Evolutionary conservation across 2,888 invertebrate genomes (phyloP).

Genomic region (Trissoscelio sp.): DNA sequence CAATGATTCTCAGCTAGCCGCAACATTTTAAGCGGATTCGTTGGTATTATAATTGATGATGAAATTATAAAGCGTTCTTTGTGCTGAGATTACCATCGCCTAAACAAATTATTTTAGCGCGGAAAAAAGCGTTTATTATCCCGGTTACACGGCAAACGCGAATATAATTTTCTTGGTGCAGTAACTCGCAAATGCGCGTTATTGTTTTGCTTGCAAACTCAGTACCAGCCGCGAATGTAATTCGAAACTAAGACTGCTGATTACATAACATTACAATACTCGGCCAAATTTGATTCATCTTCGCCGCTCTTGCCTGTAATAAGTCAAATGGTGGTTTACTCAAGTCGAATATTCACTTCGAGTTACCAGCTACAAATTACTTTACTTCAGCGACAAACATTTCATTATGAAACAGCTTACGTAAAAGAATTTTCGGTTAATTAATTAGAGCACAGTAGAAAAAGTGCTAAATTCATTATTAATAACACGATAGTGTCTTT

Average conservation of each 20-base stretch:
- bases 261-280: slow-evolving; percentile 41
- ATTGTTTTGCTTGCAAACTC: slow-evolving; percentile 18
- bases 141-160: slow-evolving; percentile 13
- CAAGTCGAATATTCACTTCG: neutral
- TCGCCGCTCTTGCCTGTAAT: slow-evolving; percentile 1
- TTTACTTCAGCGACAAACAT: too few species aligned
- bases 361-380: too few species aligned
- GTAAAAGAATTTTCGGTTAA: too few species aligned
- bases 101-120: slow-evolving; percentile 26
- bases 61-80: slow-evolving; percentile 17
- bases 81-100: slow-evolving; percentile 36
- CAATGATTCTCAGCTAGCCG: neutral
- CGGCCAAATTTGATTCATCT: slow-evolving; percentile 30
- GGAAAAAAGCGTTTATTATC: slow-evolving; percentile 41
- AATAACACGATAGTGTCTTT: too few species aligned
- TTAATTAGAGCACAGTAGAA: too few species aligned
- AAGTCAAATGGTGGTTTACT: neutral
- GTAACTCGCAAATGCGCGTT: slow-evolving; percentile 12
- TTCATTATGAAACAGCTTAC: too few species aligned
- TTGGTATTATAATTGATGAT: neutral
- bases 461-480: too few species aligned
- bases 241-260: slow-evolving; percentile 34
- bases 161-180: slow-evolving; percentile 21
- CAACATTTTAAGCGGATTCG: slow-evolving; percentile 8
- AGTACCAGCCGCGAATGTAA: neutral